Evolutionary conservation across 1,140 invertebrate species (phyloP), one percentile per base, ranked within the genome.

Genomic region (Eumaeus atala): DNA sequence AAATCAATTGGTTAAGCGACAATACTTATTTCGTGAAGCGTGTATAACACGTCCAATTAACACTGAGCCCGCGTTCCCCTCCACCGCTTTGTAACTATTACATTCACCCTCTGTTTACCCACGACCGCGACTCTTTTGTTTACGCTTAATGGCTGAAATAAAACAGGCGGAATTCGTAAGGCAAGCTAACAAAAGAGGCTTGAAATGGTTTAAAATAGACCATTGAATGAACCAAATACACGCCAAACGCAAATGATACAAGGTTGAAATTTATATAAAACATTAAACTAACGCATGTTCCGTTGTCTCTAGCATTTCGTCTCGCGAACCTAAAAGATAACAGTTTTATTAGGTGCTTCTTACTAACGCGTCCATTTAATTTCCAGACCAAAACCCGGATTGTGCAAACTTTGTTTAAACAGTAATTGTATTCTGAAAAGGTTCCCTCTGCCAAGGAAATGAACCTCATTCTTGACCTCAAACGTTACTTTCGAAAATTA

Each of bases 401-500:
- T 71, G 79, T 72, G 72, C 67, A 70, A 74, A 77, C 82, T 82
- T 83, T 80, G 81, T 83, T 83, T 80, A 78, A 83, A 66, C 75
- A 74, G 75, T 82, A 82, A 82, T 84, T 77, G 81, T 75, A 75
- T 83, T 82, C 75, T 84, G 78, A 81, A 68, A 75, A 72, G 68
- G 61, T 67, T 68, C 77, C 61, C 81, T 83, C n/a, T 80, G 77
- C 62, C 61, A 58, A 72, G 83, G 79, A 87, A 87, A 85, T 85
- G 72, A 87, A 82, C 72, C 67, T 64, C 62, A 60, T 66, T 58
- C 58, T 53, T 66, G 57, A 67, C 55, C 59, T 57, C 56, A 42
- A 56, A 28, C 21, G 12, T 11, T 54, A 34, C 21, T 34, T 28
- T 40, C 18, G 34, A 54, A 54, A 44, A 44, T 16, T 44, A 44